These are phyloP conservation scores for Atherinosoma microstoma DNA, from an alignment of 2,797 vertebrate species.

Conservation along the genomic window DNA sequence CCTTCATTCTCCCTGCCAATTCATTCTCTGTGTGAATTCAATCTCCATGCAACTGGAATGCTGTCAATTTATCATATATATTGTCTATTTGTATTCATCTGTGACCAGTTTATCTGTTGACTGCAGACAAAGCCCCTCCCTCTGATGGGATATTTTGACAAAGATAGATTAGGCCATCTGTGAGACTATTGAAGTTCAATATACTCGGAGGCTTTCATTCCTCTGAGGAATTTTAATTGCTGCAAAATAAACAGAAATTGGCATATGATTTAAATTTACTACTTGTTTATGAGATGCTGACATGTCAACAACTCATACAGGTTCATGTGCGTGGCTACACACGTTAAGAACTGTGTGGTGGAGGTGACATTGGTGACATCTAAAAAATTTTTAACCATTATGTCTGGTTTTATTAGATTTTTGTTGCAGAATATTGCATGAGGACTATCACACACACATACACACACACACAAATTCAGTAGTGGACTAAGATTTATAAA, in stretches of 20 bases:
- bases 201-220: constrained; percentile 72
- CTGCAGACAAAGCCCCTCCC: constrained; percentile 57
- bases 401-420: constrained; percentile 11
- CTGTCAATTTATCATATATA: constrained; percentile 74
- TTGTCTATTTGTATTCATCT: constrained; percentile 81
- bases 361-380: constrained; percentile 21
- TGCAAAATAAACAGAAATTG: constrained; percentile 66
- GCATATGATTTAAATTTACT: constrained; percentile 62
- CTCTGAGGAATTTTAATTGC: constrained; percentile 79
- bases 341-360: constrained; percentile 1
- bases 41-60: constrained; percentile 66
- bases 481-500: constrained; percentile 42
- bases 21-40: constrained; percentile 66
- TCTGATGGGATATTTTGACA: constrained; percentile 77
- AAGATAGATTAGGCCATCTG: constrained; percentile 79
- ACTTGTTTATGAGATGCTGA: constrained; percentile 61
- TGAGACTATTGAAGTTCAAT: constrained; percentile 77
- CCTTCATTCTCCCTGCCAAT: constrained; percentile 58
- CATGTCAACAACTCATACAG: constrained; percentile 37
- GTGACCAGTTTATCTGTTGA: constrained; percentile 77
- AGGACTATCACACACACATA: constrained; percentile 12
- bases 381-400: constrained; percentile 29
- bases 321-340: constrained; percentile 20
- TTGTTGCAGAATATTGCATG: constrained; percentile 6
- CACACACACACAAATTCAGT: constrained; percentile 5